These are phyloP conservation scores for Priocnemis perturbator DNA, from an alignment of 2,888 invertebrate species.

Conservation along the genomic window DNA sequence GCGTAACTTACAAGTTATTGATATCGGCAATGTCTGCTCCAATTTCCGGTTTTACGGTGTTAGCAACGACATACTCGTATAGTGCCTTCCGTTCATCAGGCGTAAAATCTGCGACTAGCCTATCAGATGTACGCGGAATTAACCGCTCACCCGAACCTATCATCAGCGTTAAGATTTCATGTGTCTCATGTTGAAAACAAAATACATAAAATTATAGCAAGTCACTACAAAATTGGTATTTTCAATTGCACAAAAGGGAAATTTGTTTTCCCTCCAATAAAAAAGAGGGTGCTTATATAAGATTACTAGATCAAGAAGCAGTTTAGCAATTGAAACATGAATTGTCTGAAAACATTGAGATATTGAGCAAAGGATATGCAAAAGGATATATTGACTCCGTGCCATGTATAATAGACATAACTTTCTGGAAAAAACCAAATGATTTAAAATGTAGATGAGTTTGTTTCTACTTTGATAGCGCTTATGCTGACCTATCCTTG, in stretches of 20 bases:
- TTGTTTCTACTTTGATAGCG: conserved; percentile 9
- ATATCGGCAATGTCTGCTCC: conserved; percentile 67
- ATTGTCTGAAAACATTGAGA: conserved; percentile 13
- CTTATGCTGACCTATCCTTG: conserved; percentile 66
- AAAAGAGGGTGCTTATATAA: not conserved
- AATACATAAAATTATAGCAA: conserved; percentile 2
- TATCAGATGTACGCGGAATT: conserved; percentile 73
- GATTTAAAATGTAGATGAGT: conserved; percentile 48
- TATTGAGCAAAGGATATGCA: conserved; percentile 67
- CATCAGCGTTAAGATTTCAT: conserved; percentile 58
- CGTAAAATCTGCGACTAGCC: conserved; percentile 72
- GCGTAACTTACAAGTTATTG: conserved; percentile 59
- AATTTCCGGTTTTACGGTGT: conserved; percentile 66
- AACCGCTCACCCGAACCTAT: conserved; percentile 69
- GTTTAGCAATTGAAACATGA: conserved; percentile 6
- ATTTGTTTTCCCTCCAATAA: too few relatives aligned
- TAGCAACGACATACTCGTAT: conserved; percentile 70
- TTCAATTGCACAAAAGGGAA: too few relatives aligned
- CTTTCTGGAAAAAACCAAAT: conserved; percentile 70
- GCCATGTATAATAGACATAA: conserved; percentile 65
- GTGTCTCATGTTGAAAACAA: conserved; percentile 16
- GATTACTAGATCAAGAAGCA: not conserved
- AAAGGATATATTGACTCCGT: conserved; percentile 72
- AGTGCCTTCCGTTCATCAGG: conserved; percentile 70
- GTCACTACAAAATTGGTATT: not conserved